Evolutionary conservation across 2,888 invertebrate species (phyloP), one percentile per base, ranked within the genome.

Genomic region (Calameuta pallipes): DNA sequence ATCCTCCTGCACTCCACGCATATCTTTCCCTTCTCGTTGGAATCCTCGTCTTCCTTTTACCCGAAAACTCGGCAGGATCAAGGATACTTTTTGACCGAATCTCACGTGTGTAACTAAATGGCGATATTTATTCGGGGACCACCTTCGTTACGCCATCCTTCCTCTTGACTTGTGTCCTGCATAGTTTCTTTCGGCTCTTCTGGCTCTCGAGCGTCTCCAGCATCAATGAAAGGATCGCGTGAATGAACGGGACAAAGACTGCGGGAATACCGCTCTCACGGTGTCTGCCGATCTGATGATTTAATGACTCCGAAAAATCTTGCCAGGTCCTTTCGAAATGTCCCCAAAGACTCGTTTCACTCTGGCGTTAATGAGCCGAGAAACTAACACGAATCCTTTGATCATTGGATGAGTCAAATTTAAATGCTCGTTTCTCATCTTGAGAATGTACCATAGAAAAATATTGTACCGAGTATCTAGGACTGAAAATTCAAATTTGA

Each of bases 221-320:
- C 90, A 91, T 91, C 91, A 91, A 91, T 91, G 91, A 82, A 87
- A 87, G 89, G 86, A 84, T 85, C 87, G 88, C 89, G 90, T 90
- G 90, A 91, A 91, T 91, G 90, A 90, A 91, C 88, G 81, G 83
- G 86, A 87, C 87, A 87, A 86, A 87, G 85, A 83, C 83, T 83
- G 79, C 78, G 71, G 85, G 89, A 90, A 91, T 90, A 90, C 90
- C 90, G 82, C 88, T 91, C 91, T 90, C 91, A 90, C 91, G 90
- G 87, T 90, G 36, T 84, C 81, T 71, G 71, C 71, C 33, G 71
- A 71, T 71, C 71, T 6, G 71, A 71, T 34, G 71, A 71, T 31
- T 71, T 71, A 71, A 33, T 34, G 71, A 56, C 56, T 23, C 23
- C 1, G 56, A 23, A 23, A 6, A 56, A 56, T 23, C 56, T 15